Base-by-base conservation (phyloP, 2,888 invertebrate species). In the Seira ritae region DNA sequence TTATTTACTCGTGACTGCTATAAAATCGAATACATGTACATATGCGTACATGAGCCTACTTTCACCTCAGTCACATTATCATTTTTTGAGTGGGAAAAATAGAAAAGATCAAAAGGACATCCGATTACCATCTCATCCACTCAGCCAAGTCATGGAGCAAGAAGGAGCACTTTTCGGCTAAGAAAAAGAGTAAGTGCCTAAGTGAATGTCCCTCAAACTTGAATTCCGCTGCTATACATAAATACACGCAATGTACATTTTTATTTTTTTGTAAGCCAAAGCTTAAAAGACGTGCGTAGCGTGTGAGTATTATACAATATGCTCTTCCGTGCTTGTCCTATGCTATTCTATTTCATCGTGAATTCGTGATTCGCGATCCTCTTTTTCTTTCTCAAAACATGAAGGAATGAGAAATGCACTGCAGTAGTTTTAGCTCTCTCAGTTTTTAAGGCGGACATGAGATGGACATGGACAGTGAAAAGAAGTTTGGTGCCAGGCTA, bases 71-170 rank as follows among this genome's bases (percentile, higher is more conserved):
- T 83, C 78, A 77, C 83, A 83, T 83, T 83, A 83, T 83, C 83
- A 83, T 83, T 84, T 83, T 79, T 83, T 79, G 71, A 73, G 62
- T 46, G 46, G 70, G 71, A 55, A 66, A 77, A 73, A 77, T 24
- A 75, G 62, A 73, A 81, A 74, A 83, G 82, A 82, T 72, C 83
- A 83, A 84, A 75, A 79, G 79, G 84, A 84, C 84, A 84, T 84
- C 79, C 84, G 79, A 84, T 84, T 84, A 79, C 84, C 79, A 84
- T 83, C 83, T 78, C 83, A 83, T 79, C 79, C 84, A 79, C 79
- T 84, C 79, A 79, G 74, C 55, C 83, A 72, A 80, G 70, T 69
- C 80, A 65, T 67, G 75, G 70, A 75, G 37, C 12, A 60, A 60
- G 60, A 3, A 60, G 10, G 4, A 10, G 4, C n/a, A 3, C 10